Percentiles rank a stretch among this genome's conserved stretches.
Evolutionary conservation across 2,888 invertebrate species (phyloP).

Genomic region (Aleiodes leptofemur): DNA sequence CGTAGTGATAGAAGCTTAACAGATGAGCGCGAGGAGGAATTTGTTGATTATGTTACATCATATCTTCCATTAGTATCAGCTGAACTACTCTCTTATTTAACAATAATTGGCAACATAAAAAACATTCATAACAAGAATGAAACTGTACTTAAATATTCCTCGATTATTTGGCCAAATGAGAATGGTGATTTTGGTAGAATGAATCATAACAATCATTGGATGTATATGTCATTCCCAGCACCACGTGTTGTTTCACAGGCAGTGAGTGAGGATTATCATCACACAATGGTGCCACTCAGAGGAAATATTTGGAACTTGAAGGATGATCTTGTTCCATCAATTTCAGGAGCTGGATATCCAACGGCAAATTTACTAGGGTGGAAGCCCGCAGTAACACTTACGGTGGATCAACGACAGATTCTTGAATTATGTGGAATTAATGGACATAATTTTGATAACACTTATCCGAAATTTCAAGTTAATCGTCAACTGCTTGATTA

Average conservation of each 20-base stretch:
- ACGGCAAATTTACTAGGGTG: constrained; percentile 13
- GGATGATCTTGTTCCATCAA: background rate
- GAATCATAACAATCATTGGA: background rate
- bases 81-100: no score
- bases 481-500: background rate
- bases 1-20: no score
- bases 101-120: no score
- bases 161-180: constrained; percentile 9
- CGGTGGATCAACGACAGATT: background rate
- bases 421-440: constrained; percentile 15
- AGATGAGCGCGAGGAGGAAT: no score
- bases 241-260: background rate
- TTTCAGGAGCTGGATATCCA: background rate
- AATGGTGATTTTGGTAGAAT: constrained; percentile 9
- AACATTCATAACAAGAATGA: no score
- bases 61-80: no score
- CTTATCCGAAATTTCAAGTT: constrained; percentile 4
- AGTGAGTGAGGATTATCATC: background rate
- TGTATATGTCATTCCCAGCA: constrained; percentile 25
- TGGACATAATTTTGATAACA: background rate
- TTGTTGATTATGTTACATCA: no score
- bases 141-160: background rate
- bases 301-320: background rate
- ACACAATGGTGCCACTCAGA: background rate
- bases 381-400: constrained; percentile 1